phyloP scores from a whole-genome alignment of 2,113 vertebrate genomes.

The Zingel zingel region DNA sequence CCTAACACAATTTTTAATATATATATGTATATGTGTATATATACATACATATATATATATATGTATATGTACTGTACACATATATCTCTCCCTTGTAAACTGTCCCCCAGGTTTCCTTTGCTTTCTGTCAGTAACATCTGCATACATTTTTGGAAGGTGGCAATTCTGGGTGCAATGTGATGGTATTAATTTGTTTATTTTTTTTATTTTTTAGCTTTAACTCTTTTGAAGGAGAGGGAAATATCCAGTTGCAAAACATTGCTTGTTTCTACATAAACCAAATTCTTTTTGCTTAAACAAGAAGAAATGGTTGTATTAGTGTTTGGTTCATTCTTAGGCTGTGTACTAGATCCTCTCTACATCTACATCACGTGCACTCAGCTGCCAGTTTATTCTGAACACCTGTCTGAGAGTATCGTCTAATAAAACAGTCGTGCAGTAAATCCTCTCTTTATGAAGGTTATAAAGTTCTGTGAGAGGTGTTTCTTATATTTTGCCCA shows the following conservation, averaged over 20 bases:
- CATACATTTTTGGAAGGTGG: conserved; percentile 64
- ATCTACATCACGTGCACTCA: conserved; percentile 7
- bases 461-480: not conserved
- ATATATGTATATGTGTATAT: not conserved
- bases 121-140: conserved; percentile 72
- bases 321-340: conserved; percentile 78
- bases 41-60: too few relatives aligned
- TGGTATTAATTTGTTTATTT: conserved; percentile 55
- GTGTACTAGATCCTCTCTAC: conserved; percentile 11
- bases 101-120: conserved; percentile 63
- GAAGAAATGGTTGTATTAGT: conserved; percentile 74
- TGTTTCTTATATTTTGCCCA: not conserved
- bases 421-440: not conserved
- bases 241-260: conserved; percentile 90
- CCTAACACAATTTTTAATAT: conserved; percentile 77
- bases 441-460: not conserved
- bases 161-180: conserved; percentile 58
- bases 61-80: conserved; percentile 77
- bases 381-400: conserved; percentile 16
- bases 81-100: conserved; percentile 76
- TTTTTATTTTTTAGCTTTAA: conserved; percentile 91
- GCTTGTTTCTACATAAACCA: conserved; percentile 94
- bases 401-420: not conserved
- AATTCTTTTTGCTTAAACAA: conserved; percentile 89
- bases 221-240: conserved; percentile 87